These are phyloP conservation scores for Vanessa atalanta DNA, from an alignment of 1,140 invertebrate genomes.

Conservation along the genomic window DNA sequence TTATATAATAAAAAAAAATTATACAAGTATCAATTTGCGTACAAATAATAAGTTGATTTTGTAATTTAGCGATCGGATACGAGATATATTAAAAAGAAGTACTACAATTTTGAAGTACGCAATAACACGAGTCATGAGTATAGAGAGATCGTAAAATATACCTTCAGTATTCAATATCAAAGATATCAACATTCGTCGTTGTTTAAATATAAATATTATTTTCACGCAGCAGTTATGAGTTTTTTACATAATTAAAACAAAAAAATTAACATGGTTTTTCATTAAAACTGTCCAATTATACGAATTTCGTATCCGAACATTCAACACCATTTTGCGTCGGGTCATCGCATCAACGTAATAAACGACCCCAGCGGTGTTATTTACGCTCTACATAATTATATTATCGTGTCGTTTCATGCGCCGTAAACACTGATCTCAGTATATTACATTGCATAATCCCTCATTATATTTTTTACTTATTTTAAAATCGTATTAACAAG, in stretches of 20 bases:
- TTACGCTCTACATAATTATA: conserved; percentile 23
- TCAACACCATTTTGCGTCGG: conserved; percentile 25
- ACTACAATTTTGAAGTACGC: no score
- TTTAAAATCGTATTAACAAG: neutral
- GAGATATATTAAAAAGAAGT: no score
- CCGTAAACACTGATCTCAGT: conserved; percentile 11
- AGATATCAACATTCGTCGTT: neutral
- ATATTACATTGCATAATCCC: neutral
- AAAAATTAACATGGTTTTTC: conserved; percentile 20
- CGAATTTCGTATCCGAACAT: conserved; percentile 20
- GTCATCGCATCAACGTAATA: conserved; percentile 30
- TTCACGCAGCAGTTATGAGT: neutral
- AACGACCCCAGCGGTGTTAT: conserved; percentile 22
- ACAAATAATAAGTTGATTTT: no score
- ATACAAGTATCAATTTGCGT: no score
- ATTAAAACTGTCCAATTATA: conserved; percentile 33
- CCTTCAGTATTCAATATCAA: neutral
- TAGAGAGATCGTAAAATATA: no score
- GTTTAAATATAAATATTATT: neutral
- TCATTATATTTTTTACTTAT: neutral
- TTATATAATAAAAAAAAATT: no score
- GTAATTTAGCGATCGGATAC: no score
- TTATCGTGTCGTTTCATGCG: conserved; percentile 15
- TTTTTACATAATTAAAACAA: neutral
- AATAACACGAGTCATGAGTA: no score